Evolutionary conservation across 2,797 vertebrate genomes (phyloP), one percentile per base, ranked within the genome.

Genomic region (Lagocephalus sceleratus): DNA sequence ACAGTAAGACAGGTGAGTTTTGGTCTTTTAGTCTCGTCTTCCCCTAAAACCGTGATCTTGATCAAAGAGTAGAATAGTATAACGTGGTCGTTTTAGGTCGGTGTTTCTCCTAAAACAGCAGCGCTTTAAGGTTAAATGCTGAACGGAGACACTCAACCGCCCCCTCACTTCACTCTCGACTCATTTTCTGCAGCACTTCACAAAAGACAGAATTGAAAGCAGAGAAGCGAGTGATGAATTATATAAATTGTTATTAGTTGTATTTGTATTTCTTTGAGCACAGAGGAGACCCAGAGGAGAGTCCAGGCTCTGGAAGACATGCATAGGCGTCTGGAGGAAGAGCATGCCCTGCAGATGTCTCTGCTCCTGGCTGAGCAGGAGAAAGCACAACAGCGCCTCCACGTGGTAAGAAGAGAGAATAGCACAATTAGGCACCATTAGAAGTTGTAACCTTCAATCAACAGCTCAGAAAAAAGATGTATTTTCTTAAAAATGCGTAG

Each of bases 331-430:
- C 86, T 96, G 49, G 93, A 95, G 77, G 92, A 96, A 6, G 94
- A 97, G 60, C 94, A 97, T 6, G 91, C 90, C 20, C 85, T 95
- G 20, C 94, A 97, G 38, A 87, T 98, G 58, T 94, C 93, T 0
- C 74, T 92, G 47, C 90, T 98, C 43, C 90, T 95, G 59, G 94
- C 92, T 16, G 94, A 97, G 71, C 95, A 98, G 73, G 93, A 95
- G 75, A 88, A 87, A 61, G 94, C 97, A 44, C 94, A 98, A 71
- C 92, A 93, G 71, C 85, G 83, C 75, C 41, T 95, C 71, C 78
- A 84, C 17, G 91, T 92, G 94, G 96, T 97, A 52, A 45, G 4
- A 16, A 39, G 19, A 38, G 9, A n/a, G 0, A 19, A 42, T 19
- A 2, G 17, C 40, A 42, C 9, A 2, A 19, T 42, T 19, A 42